Base-by-base conservation (phyloP, 1,140 invertebrate species). In the Monochamus saltuarius region DNA sequence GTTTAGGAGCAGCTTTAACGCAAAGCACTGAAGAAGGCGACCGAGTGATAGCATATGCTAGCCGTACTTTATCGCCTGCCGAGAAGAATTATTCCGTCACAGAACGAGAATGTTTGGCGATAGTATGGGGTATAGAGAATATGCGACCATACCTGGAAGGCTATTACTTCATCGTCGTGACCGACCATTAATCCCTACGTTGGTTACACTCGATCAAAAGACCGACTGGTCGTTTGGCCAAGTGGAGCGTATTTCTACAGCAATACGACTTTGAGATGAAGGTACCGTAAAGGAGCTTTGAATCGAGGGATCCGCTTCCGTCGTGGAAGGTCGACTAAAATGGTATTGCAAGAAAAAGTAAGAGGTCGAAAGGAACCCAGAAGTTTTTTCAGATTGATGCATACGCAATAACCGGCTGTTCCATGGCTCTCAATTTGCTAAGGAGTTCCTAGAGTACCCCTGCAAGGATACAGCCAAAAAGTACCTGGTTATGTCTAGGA, bases 241-340 rank as follows among this genome's bases (percentile, higher is more conserved):
- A 78, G 29, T 82, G 79, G 80, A 47, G 59, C n/a, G 10, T 81
- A 7, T 22, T 64, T 38, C 46, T 83, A 1, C 76, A 79, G 65
- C 65, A 66, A 7, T 80, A 73, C 61, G 64, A 75, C 39, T 77
- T 78, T 49, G 40, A 52, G 13, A 29, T 59, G 0, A 29, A 34
- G n/a, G 9, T 29, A 59, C 19, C 35, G 58, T 11, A 39, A 16
- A 9, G 39, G 42, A 16, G 10, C 40, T n/a, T 6, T 17, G 19
- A 47, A 49, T 7, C 19, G 56, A 19, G 9, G 6, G n/a, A 14
- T 3, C n/a, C 13, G 2, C 42, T n/a, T 29, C 13, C 19, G 19
- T 9, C 13, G 8, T 56, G 8, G 7, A 52, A 7, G 17, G 16
- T 10, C 34, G 4, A 9, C 6, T 7, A n/a, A 8, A 1, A 1